A percentile compares a stretch with the other conserved stretches of the same genome.
Conservation (phyloP, 2,113 vertebrate species). For the Anas platyrhynchos region DNA sequence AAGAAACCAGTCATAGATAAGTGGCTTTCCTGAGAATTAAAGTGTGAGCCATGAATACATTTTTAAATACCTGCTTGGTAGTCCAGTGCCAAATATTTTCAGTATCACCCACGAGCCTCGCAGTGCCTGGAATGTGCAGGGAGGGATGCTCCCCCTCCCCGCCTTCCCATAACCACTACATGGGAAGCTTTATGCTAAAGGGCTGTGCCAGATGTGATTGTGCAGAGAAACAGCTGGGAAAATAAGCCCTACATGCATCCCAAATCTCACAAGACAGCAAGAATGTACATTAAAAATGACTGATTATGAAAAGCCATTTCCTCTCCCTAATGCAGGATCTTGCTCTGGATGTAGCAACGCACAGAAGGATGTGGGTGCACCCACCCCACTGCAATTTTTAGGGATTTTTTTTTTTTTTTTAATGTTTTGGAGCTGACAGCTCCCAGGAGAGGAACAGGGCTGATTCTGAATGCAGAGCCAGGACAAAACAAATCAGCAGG, state of each 20-base stretch:
- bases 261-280: background rate
- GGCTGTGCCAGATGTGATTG: background rate
- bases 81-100: background rate
- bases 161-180: background rate
- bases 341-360: background rate
- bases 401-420: too few relatives aligned
- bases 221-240: slow-evolving; percentile 2
- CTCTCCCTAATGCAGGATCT: background rate
- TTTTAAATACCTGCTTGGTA: background rate
- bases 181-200: background rate
- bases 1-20: background rate
- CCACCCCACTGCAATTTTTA: rapidly evolving
- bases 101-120: rapidly evolving
- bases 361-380: background rate
- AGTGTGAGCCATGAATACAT: background rate
- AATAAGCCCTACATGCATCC: background rate
- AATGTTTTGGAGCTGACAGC: background rate
- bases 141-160: background rate
- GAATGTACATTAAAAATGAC: background rate
- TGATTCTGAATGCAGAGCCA: background rate
- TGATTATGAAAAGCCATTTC: background rate
- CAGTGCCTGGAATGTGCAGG: background rate
- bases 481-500: background rate
- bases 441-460: rapidly evolving
- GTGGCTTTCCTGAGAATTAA: background rate